Base-by-base conservation (phyloP, 2,888 invertebrate species). In the Noctua pronuba region DNA sequence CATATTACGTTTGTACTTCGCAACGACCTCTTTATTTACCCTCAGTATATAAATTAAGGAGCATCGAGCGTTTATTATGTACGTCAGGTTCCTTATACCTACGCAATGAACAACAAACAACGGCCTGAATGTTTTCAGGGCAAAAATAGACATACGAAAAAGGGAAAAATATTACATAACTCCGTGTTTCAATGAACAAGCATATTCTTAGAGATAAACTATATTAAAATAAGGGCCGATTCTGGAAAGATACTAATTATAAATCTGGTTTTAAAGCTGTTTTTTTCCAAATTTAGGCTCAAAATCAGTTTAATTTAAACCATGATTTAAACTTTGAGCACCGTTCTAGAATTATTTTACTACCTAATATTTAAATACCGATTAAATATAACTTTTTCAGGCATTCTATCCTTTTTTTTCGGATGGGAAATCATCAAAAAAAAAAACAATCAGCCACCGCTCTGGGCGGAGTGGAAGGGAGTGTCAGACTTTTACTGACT, bases 31-130 rank as follows among this genome's bases (percentile, higher is more conserved):
- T 67, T 62, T 81, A 84, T 81, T 81, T 81, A 52, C 71, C 60
- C 79, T 67, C 66, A 31, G 80, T 67, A 79, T 49, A 81, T 84
- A 79, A 81, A 83, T 67, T 83, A 79, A 41, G 71, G 66, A n/a
- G 52, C 31, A 83, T 83, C 71, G 66, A 83, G 79, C 31, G 44
- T 78, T 77, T 78, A 83, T 78, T 71, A 83, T 70, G 60, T 67
- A 38, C 65, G 16, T 38, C 52, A 35, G 58, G 70, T 83, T 80
- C 60, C 70, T 62, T 67, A 62, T 78, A 71, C 24, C 77, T 68
- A 55, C 38, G 35, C 35, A 44, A 72, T 79, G 52, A 68, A 77
- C 46, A 82, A 64, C 58, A 80, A 68, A 80, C n/a, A 67, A 76
- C 38, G 31, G 46, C 31, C 52, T 46, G 16, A 35, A 55, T 75